A percentile compares a stretch with the other conserved stretches of the same genome.
These are phyloP conservation scores for Lacanobia wlatinum DNA, from an alignment of 2,888 invertebrate genomes.

Conservation along the genomic window DNA sequence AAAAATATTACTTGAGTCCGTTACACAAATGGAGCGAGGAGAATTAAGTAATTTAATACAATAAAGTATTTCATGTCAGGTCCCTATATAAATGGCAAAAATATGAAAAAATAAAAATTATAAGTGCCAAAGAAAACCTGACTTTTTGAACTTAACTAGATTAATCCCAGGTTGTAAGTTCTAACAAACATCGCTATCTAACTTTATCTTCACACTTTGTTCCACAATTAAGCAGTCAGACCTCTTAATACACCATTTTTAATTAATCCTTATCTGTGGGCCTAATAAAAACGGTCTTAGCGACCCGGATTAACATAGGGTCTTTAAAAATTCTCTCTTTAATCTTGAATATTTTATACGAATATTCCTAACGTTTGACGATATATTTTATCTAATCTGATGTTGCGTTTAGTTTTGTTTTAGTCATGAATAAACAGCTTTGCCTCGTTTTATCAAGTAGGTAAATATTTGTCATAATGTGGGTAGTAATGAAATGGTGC, in stretches of 20 bases:
- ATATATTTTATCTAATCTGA: constrained; percentile 68
- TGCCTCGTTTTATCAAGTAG: constrained; percentile 40
- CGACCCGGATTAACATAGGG: constrained; percentile 51
- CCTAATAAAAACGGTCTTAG: constrained; percentile 55
- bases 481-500: constrained; percentile 29
- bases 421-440: constrained; percentile 73
- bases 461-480: constrained; percentile 54
- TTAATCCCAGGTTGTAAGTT: constrained; percentile 14
- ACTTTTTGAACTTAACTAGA: not conserved
- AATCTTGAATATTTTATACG: constrained; percentile 67
- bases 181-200: constrained; percentile 37
- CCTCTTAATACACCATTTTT: constrained; percentile 61
- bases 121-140: too few relatives aligned
- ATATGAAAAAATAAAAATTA: not conserved
- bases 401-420: constrained; percentile 68
- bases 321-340: constrained; percentile 58
- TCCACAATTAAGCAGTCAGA: constrained; percentile 60
- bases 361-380: constrained; percentile 48
- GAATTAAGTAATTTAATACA: not conserved
- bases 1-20: not conserved
- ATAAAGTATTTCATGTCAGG: not conserved
- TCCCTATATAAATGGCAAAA: not conserved
- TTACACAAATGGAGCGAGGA: not conserved
- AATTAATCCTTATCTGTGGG: constrained; percentile 64
- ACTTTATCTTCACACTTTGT: constrained; percentile 67